Evolutionary conservation across 2,113 vertebrate genomes (phyloP).

Genomic region (Hymenochirus boettgeri): DNA sequence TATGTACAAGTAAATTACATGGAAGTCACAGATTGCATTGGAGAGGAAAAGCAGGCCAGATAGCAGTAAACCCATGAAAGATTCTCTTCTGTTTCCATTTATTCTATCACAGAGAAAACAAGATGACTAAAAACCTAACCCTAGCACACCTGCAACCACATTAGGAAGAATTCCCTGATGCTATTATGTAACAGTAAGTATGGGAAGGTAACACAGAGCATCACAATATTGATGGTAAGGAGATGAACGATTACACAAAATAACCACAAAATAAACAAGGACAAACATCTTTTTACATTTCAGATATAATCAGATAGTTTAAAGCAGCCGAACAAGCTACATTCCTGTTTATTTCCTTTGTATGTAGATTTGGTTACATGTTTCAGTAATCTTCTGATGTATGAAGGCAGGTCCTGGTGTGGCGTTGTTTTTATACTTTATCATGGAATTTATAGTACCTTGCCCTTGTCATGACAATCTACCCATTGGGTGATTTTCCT

Average conservation of each 20-base stretch:
- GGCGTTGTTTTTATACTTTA: too few species aligned
- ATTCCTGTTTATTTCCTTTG: too few species aligned
- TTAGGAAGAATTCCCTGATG: not conserved
- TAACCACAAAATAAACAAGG: not conserved
- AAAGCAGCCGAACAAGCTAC: conserved; percentile 4
- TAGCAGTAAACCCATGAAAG: not conserved
- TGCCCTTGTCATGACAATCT: too few species aligned
- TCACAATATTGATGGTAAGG: too few species aligned
- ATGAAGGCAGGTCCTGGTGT: too few species aligned
- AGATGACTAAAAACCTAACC: not conserved
- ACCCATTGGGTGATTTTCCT: too few species aligned
- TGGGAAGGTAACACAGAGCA: not conserved
- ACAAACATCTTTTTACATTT: too few species aligned
- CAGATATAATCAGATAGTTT: not conserved
- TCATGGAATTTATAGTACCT: too few species aligned
- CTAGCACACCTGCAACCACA: not conserved
- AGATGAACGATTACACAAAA: not conserved
- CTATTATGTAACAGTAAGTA: not conserved
- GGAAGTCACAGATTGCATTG: not conserved
- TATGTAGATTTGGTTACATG: too few species aligned
- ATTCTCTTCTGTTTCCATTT: not conserved
- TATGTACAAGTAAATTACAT: conserved; percentile 28
- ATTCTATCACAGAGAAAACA: not conserved
- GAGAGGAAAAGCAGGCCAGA: not conserved
- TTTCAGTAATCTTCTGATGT: too few species aligned